Evolutionary conservation across 2,888 invertebrate species (phyloP).

Genomic region (Yponomeuta malinellus): DNA sequence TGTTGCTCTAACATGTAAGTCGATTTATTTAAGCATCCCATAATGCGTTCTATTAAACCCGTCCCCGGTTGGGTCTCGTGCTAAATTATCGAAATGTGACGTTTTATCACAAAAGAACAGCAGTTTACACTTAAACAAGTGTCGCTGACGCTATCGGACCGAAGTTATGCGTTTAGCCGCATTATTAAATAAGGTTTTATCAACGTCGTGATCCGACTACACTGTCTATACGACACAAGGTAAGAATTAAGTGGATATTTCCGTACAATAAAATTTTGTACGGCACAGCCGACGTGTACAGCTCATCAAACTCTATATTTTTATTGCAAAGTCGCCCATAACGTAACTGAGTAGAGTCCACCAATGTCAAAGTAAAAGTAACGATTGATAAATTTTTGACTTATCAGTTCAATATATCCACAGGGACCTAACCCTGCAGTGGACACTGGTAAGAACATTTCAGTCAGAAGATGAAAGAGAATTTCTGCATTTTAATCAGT

Average conservation of each 20-base stretch:
- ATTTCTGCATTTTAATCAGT: conserved; percentile 21
- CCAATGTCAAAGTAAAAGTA: too few species aligned
- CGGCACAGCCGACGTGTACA: not conserved
- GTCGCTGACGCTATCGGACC: conserved; percentile 51
- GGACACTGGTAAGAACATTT: conserved; percentile 19
- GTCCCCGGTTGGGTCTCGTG: conserved; percentile 38
- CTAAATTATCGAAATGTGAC: conserved; percentile 70
- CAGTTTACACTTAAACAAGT: conserved; percentile 74
- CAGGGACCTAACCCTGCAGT: not conserved
- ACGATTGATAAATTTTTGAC: too few species aligned
- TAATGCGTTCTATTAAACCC: conserved; percentile 33
- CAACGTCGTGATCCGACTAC: conserved; percentile 29
- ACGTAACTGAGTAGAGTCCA: too few species aligned
- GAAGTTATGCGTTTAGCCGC: conserved; percentile 61
- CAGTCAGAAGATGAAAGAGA: conserved; percentile 23
- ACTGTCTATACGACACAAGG: conserved; percentile 18
- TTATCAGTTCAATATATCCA: conserved; percentile 5
- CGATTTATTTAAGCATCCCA: not conserved
- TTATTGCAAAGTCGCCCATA: too few species aligned
- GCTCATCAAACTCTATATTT: too few species aligned
- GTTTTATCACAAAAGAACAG: conserved; percentile 66
- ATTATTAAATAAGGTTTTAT: conserved; percentile 68
- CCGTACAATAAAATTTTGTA: not conserved
- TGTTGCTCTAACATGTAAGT: not conserved
- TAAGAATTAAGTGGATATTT: conserved; percentile 33